A percentile compares a stretch with the other conserved stretches of the same genome.
phyloP scores from a whole-genome alignment of 2,888 invertebrate species.

The Euphydryas editha region DNA sequence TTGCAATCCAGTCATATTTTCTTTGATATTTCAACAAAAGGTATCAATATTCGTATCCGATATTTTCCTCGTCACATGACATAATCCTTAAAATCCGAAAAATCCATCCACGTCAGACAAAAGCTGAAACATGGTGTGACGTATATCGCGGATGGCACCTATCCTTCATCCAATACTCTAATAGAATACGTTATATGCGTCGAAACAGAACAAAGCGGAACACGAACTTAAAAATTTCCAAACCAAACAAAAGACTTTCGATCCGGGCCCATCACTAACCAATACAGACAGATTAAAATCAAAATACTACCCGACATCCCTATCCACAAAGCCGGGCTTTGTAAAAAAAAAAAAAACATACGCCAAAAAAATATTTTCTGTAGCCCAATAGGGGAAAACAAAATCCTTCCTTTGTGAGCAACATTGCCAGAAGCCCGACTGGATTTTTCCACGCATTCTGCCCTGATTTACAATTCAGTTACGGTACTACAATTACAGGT shows the following conservation, averaged over 20 bases:
- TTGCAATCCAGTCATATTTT: too few relatives aligned
- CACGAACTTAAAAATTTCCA: neutral
- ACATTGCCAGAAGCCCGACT: conserved; percentile 24
- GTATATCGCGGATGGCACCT: too few relatives aligned
- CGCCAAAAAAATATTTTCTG: conserved; percentile 28
- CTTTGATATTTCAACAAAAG: too few relatives aligned
- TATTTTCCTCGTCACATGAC: too few relatives aligned
- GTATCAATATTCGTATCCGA: too few relatives aligned
- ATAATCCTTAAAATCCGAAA: too few relatives aligned
- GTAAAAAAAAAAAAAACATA: conserved; percentile 44
- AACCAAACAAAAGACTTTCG: neutral
- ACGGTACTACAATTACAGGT: conserved; percentile 33
- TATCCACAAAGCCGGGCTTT: conserved; percentile 52
- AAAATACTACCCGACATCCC: conserved; percentile 45
- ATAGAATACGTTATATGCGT: neutral
- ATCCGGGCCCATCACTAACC: neutral
- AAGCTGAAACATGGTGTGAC: too few relatives aligned
- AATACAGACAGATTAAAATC: conserved; percentile 5
- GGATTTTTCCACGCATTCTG: conserved; percentile 34
- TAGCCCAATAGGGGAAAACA: conserved; percentile 39
- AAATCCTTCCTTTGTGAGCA: conserved; percentile 45
- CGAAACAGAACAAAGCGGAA: neutral
- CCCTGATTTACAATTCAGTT: conserved; percentile 39
- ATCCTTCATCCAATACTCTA: neutral
- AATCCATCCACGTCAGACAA: too few relatives aligned